Base-by-base conservation (phyloP, 2,888 invertebrate genomes). In the Polymixis flavicincta region DNA sequence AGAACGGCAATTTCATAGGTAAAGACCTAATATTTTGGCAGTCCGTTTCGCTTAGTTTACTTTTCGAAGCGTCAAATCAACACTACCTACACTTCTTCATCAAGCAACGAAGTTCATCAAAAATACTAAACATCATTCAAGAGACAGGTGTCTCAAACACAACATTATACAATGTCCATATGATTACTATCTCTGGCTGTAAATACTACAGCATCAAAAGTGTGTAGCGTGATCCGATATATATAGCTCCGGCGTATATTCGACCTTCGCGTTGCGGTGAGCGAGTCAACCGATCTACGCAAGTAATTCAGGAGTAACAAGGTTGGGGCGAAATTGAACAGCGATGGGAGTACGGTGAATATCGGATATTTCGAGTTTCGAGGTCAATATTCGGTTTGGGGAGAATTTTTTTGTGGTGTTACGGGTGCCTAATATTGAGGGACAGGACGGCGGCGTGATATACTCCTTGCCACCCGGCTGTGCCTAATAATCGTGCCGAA, bases 251-350 rank as follows among this genome's bases (percentile, higher is more conserved):
- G 61, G 76, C 76, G 83, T 83, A 83, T 77, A 78, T 50, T 71
- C 85, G 89, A 89, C 92, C 92, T 91, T 91, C 90, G 86, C 74
- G 81, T 85, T 86, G 90, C 84, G 87, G 88, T 87, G 80, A 86
- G 83, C 86, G 85, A 86, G 83, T 88, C 85, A 78, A 78, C 80
- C 75, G 80, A 80, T 77, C 76, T 80, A 87, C 75, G 76, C 80
- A 78, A 76, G 84, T 80, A 78, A 85, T 82, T 82, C 76, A 45
- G 76, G 75, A 82, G 73, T 68, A 68, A 65, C 61, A 76, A 70
- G 65, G 75, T 70, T 83, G 55, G 45, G 57, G 32, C 68, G 76
- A 84, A 75, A 65, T 71, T 67, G 48, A 69, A 72, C 17, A 7
- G 50, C 52, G 60, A 37, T 45, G 60, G n/a, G 55, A 61, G 22